phyloP scores from a whole-genome alignment of 2,113 vertebrate genomes.

The Panurus biarmicus region DNA sequence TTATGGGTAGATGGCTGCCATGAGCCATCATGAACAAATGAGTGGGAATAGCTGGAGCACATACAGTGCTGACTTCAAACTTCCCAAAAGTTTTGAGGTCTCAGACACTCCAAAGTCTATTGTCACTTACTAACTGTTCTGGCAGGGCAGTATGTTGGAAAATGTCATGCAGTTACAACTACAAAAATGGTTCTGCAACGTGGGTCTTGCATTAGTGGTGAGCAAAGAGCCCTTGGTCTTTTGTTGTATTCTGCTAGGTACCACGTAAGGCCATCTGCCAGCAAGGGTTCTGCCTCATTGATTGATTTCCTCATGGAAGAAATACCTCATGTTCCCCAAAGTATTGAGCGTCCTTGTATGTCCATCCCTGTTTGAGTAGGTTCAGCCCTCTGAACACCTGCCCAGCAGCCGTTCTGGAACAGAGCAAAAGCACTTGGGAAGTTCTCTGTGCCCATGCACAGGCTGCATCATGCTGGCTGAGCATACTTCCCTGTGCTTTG shows the following conservation, averaged over 20 bases:
- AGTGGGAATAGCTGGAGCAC: neutral
- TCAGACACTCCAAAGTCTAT: neutral
- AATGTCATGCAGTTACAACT: neutral
- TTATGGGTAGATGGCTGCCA: neutral
- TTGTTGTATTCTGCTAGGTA: neutral
- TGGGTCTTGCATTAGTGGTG: neutral
- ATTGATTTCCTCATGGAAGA: neutral
- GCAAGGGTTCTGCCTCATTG: neutral
- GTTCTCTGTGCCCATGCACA: neutral
- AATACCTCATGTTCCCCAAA: neutral
- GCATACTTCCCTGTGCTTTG: accelerated
- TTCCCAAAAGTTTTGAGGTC: neutral
- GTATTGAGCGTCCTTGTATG: neutral
- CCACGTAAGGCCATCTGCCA: neutral
- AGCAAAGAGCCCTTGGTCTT: neutral
- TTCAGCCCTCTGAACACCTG: neutral
- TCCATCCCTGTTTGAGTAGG: neutral
- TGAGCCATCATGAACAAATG: neutral
- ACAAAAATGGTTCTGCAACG: neutral
- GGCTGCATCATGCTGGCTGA: neutral
- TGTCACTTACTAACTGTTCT: neutral
- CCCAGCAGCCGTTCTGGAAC: neutral
- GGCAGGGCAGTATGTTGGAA: neutral
- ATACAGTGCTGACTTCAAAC: neutral
- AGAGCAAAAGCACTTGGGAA: neutral